phyloP scores from a whole-genome alignment of 1,140 invertebrate genomes.

The Magallana ariakensis region DNA sequence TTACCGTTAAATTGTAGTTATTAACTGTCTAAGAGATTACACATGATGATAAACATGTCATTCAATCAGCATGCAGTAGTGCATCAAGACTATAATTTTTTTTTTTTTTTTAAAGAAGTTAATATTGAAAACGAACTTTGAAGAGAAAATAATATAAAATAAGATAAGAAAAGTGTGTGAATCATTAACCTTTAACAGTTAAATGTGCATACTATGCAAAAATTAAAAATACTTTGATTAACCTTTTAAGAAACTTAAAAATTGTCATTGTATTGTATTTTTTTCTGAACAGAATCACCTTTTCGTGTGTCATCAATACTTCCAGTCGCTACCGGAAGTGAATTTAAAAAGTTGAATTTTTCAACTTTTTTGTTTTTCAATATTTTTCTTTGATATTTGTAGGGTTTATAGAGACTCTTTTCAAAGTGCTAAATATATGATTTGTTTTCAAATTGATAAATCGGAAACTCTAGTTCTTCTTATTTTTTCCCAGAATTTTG shows the following conservation, averaged over 20 bases:
- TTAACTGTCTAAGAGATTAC: conserved; percentile 16
- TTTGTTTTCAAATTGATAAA: no score
- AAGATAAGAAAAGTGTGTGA: conserved; percentile 1
- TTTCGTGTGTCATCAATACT: neutral
- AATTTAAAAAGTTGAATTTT: no score
- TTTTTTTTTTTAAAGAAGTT: neutral
- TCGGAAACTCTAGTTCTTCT: conserved; percentile 6
- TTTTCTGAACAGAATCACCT: conserved; percentile 15
- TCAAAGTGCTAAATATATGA: neutral
- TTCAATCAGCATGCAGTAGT: conserved; percentile 8
- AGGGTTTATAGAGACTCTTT: conserved; percentile 15
- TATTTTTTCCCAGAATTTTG: neutral
- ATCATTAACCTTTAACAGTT: conserved; percentile 10
- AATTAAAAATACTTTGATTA: conserved; percentile 13
- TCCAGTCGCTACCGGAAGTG: no score
- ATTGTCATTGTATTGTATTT: conserved; percentile 17
- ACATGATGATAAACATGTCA: conserved; percentile 16
- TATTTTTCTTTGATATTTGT: conserved; percentile 2
- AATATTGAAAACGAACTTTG: conserved; percentile 17
- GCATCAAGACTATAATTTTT: conserved; percentile 10
- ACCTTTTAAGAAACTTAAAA: conserved; percentile 11
- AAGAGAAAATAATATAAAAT: conserved; percentile 12
- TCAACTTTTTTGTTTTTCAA: no score
- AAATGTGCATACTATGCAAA: conserved; percentile 16
- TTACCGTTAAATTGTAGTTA: conserved; percentile 11